A percentile compares a stretch with the other conserved stretches of the same genome.
phyloP scores from a whole-genome alignment of 2,113 vertebrate genomes.

The Pitta sordida region DNA sequence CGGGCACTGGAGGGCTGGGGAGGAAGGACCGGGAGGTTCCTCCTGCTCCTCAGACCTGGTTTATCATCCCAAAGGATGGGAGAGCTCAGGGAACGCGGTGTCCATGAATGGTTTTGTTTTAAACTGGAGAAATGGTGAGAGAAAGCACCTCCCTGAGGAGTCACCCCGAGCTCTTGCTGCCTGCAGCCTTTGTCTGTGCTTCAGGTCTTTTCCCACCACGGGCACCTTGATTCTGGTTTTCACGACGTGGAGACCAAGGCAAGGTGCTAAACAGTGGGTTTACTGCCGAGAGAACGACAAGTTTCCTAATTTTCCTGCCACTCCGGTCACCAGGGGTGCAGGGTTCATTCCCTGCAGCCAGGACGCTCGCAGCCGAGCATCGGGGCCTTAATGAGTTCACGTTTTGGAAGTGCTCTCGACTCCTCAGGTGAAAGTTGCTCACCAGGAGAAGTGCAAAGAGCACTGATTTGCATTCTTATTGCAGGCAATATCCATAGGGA shows the following conservation, averaged over 20 bases:
- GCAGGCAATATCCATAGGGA: conserved; percentile 60
- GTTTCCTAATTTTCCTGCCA: not conserved
- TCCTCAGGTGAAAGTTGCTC: conserved; percentile 57
- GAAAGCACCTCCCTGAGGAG: not conserved
- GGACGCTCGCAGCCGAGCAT: not conserved
- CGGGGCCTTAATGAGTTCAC: conserved; percentile 8
- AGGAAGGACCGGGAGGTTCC: not conserved
- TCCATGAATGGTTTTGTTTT: rapidly evolving
- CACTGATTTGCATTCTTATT: conserved; percentile 70
- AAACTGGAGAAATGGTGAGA: not conserved
- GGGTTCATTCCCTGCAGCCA: not conserved
- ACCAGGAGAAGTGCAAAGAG: conserved; percentile 45
- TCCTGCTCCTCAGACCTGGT: not conserved
- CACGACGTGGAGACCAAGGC: rapidly evolving
- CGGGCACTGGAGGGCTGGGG: not conserved
- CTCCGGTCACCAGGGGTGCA: not conserved
- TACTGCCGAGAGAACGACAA: not conserved
- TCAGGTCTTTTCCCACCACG: not conserved
- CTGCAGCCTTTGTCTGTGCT: not conserved
- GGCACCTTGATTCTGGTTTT: not conserved
- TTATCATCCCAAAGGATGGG: not conserved
- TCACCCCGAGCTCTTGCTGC: not conserved
- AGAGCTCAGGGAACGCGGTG: rapidly evolving
- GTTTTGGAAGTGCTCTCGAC: conserved; percentile 16
- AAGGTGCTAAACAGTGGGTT: not conserved